These are phyloP conservation scores for Epizoanthus stellaris DNA, from an alignment of 92 coral and sea anemone species.

Conservation along the genomic window DNA sequence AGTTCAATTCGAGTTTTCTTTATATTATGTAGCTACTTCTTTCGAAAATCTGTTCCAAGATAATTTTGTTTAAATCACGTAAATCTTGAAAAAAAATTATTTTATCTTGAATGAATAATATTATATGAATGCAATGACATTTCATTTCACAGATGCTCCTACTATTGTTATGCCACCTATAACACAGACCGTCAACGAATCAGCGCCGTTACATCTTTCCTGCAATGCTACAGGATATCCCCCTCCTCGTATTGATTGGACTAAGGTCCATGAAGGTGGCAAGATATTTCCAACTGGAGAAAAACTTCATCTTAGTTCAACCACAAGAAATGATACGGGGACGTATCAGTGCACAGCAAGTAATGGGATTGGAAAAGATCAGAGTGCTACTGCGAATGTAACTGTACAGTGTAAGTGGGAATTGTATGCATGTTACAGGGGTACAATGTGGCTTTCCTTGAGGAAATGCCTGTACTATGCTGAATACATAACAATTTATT, in stretches of 20 bases:
- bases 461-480: too few relatives aligned
- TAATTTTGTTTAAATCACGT: too few relatives aligned
- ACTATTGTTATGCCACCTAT: conserved; percentile 24
- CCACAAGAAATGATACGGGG: conserved; percentile 36
- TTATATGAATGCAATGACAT: too few relatives aligned
- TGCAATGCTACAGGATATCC: conserved; percentile 68
- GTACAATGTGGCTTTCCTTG: too few relatives aligned
- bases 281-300: neutral
- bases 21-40: too few relatives aligned
- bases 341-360: conserved; percentile 47
- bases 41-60: too few relatives aligned
- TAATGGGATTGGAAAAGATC: conserved; percentile 25
- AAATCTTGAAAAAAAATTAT: too few relatives aligned
- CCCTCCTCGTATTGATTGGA: conserved; percentile 47
- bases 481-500: too few relatives aligned
- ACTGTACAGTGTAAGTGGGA: conserved; percentile 47
- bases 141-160: conserved; percentile 18
- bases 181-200: conserved; percentile 41
- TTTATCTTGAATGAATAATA: too few relatives aligned
- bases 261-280: neutral
- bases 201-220: conserved; percentile 22
- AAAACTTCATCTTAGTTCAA: conserved; percentile 3
- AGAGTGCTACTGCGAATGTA: conserved; percentile 29
- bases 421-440: too few relatives aligned
- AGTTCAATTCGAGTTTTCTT: too few relatives aligned